Evolutionary conservation across 2,113 vertebrate genomes (phyloP).

Genomic region (Rhinopomastus cyanomelas): DNA sequence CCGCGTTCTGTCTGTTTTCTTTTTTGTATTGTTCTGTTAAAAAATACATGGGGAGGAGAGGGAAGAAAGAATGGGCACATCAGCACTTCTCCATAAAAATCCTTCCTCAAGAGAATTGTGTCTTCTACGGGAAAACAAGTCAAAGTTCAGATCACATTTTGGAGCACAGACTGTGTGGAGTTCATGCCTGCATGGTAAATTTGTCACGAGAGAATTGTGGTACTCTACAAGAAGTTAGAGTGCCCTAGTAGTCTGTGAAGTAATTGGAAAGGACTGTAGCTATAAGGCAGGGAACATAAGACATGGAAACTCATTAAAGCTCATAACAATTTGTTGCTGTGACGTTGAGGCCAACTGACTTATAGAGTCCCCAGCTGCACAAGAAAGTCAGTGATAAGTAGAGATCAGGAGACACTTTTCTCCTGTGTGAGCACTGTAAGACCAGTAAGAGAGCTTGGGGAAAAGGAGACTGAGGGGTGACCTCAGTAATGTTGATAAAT

Average conservation of each 20-base stretch:
- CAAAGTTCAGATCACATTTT: conserved; percentile 5
- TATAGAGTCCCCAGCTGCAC: background rate
- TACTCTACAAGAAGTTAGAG: background rate
- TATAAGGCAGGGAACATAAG: background rate
- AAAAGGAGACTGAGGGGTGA: too few species aligned
- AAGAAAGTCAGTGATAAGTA: background rate
- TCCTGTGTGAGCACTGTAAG: background rate
- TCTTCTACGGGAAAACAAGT: background rate
- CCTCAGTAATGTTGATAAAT: too few species aligned
- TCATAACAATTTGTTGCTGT: background rate
- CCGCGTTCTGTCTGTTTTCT: background rate
- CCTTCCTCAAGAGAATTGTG: background rate
- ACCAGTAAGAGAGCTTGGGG: background rate
- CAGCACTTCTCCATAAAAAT: background rate
- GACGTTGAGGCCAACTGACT: background rate
- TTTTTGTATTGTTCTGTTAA: background rate
- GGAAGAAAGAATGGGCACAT: background rate
- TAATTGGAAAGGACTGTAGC: background rate
- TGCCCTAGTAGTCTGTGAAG: background rate
- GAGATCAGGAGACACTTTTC: background rate
- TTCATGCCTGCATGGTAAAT: conserved; percentile 27
- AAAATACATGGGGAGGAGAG: background rate
- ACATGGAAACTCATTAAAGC: background rate
- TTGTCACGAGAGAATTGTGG: background rate
- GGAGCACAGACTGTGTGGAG: background rate